These are phyloP conservation scores for Platalea minor DNA, from an alignment of 2,797 vertebrate species.

Conservation along the genomic window DNA sequence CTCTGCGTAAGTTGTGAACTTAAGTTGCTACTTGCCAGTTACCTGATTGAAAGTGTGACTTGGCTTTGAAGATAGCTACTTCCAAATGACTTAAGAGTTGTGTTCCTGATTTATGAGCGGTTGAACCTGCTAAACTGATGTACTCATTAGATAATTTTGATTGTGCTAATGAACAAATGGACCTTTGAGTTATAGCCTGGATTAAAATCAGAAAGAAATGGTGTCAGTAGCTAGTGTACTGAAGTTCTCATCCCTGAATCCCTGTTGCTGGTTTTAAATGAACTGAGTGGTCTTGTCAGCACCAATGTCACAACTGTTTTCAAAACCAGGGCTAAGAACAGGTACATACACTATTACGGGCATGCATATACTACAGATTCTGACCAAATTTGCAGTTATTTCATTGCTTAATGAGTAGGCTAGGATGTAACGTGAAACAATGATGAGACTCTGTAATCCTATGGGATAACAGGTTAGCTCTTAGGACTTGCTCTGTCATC, in stretches of 20 bases:
- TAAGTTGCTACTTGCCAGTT: neutral
- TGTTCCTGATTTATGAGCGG: neutral
- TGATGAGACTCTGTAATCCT: neutral
- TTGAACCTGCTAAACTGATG: neutral
- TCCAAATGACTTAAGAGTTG: neutral
- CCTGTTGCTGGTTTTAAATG: neutral
- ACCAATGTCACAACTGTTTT: neutral
- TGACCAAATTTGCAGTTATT: neutral
- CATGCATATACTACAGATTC: neutral
- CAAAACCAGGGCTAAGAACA: neutral
- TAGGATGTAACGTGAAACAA: neutral
- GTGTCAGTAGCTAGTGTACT: neutral
- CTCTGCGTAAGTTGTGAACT: neutral
- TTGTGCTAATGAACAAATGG: neutral
- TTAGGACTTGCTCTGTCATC: neutral
- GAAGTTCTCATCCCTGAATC: neutral
- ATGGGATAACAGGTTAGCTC: neutral
- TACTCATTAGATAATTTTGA: neutral
- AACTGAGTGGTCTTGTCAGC: neutral
- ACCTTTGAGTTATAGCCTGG: neutral
- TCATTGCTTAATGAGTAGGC: neutral
- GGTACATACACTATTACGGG: neutral
- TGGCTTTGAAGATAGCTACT: neutral
- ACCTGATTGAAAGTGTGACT: neutral
- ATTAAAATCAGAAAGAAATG: neutral